Conservation (phyloP, 2,113 vertebrate species). For the Plecotus auritus region DNA sequence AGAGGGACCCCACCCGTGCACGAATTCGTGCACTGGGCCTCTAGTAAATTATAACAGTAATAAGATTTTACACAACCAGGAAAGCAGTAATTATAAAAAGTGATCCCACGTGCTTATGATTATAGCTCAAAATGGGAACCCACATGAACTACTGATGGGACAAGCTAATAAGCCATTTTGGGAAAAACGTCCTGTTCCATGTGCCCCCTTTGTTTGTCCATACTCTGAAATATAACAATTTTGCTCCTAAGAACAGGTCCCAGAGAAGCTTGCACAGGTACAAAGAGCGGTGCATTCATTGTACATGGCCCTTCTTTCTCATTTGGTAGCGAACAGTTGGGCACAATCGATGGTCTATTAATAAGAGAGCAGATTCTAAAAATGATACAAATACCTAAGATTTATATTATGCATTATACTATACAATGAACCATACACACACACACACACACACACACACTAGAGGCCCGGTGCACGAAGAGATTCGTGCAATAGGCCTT, state of each 20-base stretch:
- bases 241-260: background rate
- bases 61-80: background rate
- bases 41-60: background rate
- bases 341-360: background rate
- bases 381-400: background rate
- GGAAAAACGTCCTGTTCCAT: background rate
- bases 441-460: no score
- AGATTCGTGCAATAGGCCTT: no score
- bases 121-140: background rate
- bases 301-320: background rate
- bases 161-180: background rate
- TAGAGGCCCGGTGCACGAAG: no score
- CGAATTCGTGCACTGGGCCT: no score
- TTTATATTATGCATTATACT: background rate
- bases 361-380: background rate
- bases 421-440: background rate
- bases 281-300: background rate
- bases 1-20: no score
- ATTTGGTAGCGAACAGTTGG: background rate
- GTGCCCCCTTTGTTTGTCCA: background rate
- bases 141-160: background rate
- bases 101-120: rapidly evolving
- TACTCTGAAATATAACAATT: background rate
- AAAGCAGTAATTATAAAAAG: background rate
- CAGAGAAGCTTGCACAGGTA: background rate